phyloP scores from a whole-genome alignment of 2,797 vertebrate species.

The Oryzias sinensis region DNA sequence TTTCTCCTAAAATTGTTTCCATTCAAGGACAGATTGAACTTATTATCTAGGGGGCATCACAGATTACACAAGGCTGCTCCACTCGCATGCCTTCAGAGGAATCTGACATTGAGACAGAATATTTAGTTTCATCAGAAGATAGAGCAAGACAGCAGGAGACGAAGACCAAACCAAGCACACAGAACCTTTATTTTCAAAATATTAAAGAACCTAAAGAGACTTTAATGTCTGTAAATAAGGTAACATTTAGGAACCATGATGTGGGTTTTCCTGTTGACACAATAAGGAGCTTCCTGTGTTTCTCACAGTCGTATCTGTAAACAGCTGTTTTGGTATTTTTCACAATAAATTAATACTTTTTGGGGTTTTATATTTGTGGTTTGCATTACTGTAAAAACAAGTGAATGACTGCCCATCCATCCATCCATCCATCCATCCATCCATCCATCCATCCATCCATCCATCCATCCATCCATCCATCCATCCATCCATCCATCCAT shows the following conservation, averaged over 20 bases:
- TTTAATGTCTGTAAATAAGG: background rate
- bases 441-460: too few relatives aligned
- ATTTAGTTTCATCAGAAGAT: constrained; percentile 42
- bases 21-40: constrained; percentile 47
- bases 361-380: background rate
- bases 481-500: too few relatives aligned
- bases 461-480: too few relatives aligned
- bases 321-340: too few relatives aligned
- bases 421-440: too few relatives aligned
- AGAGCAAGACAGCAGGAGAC: constrained; percentile 6
- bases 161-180: background rate
- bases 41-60: constrained; percentile 52
- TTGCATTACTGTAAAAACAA: background rate
- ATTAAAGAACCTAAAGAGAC: background rate
- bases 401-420: too few relatives aligned
- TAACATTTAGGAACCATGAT: constrained; percentile 24
- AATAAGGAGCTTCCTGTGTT: constrained; percentile 35
- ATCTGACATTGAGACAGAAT: constrained; percentile 40
- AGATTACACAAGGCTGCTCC: constrained; percentile 66
- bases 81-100: constrained; percentile 53
- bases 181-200: background rate
- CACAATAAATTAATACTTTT: too few relatives aligned
- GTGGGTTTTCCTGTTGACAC: constrained; percentile 66
- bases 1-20: constrained; percentile 51
- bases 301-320: constrained; percentile 1